A percentile compares a stretch with the other conserved stretches of the same genome.
These are phyloP conservation scores for Tamandua tetradactyla DNA, from an alignment of 2,797 vertebrate species.

Conservation along the genomic window DNA sequence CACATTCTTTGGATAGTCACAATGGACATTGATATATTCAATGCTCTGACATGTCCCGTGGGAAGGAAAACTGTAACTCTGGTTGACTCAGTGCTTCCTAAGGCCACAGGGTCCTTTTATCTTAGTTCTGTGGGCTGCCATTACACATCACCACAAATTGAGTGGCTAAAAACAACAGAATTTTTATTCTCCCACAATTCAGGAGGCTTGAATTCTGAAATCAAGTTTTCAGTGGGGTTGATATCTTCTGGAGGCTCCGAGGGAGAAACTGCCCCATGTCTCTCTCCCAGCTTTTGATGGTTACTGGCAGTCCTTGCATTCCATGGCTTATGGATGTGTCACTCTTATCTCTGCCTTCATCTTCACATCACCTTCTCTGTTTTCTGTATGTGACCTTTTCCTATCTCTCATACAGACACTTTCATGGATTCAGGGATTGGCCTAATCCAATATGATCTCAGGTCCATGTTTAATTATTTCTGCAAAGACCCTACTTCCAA, in stretches of 20 bases:
- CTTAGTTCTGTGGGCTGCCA: neutral
- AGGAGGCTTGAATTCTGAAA: neutral
- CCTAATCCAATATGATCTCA: neutral
- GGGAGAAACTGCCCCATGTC: neutral
- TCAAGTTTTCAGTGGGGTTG: neutral
- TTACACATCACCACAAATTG: neutral
- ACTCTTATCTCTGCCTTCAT: no score
- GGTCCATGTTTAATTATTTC: neutral
- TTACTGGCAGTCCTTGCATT: no score
- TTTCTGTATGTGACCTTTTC: neutral
- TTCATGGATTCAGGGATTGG: no score
- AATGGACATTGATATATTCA: neutral
- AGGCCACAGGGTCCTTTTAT: neutral
- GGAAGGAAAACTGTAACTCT: slow-evolving; percentile 13
- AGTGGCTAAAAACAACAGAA: neutral
- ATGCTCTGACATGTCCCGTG: neutral
- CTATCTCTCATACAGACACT: neutral
- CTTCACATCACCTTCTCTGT: neutral
- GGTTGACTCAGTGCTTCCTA: neutral
- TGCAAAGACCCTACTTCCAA: neutral
- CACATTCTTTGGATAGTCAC: neutral
- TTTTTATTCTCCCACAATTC: neutral
- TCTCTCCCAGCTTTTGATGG: neutral
- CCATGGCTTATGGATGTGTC: no score
- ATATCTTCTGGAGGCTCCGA: neutral